phyloP scores from a whole-genome alignment of 2,888 invertebrate species.

The Flexamia atlantica region DNA sequence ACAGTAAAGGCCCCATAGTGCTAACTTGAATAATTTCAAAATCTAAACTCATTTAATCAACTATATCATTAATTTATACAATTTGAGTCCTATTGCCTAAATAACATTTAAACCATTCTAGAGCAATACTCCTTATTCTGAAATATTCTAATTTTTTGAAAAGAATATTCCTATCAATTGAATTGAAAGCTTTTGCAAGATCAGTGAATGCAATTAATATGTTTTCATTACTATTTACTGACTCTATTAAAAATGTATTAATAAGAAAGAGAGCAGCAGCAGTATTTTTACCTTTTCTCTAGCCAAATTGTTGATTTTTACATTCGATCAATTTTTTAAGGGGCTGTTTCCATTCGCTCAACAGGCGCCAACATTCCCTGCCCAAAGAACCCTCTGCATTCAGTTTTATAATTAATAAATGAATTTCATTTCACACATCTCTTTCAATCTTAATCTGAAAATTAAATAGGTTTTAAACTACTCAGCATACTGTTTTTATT shows the following conservation, averaged over 20 bases:
- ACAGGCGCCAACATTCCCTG: too few species aligned
- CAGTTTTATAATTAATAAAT: too few species aligned
- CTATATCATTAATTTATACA: neutral
- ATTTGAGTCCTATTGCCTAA: neutral
- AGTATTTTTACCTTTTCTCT: neutral
- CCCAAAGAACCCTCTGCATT: too few species aligned
- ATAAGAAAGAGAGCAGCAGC: neutral
- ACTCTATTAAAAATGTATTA: neutral
- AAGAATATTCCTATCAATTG: neutral
- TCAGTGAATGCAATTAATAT: neutral
- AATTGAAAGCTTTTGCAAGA: neutral
- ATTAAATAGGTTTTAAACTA: too few species aligned
- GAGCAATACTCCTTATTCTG: neutral
- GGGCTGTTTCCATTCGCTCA: too few species aligned
- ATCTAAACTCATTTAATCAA: neutral
- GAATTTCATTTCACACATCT: too few species aligned
- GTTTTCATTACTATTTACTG: neutral
- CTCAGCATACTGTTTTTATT: too few species aligned
- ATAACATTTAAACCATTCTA: neutral
- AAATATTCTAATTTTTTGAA: neutral
- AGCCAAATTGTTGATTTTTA: neutral
- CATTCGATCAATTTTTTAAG: too few species aligned
- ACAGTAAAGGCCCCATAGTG: neutral
- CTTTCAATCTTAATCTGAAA: too few species aligned
- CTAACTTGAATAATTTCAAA: neutral